These are phyloP conservation scores for Tenualosa ilisha DNA, from an alignment of 2,797 vertebrate genomes.

Conservation along the genomic window DNA sequence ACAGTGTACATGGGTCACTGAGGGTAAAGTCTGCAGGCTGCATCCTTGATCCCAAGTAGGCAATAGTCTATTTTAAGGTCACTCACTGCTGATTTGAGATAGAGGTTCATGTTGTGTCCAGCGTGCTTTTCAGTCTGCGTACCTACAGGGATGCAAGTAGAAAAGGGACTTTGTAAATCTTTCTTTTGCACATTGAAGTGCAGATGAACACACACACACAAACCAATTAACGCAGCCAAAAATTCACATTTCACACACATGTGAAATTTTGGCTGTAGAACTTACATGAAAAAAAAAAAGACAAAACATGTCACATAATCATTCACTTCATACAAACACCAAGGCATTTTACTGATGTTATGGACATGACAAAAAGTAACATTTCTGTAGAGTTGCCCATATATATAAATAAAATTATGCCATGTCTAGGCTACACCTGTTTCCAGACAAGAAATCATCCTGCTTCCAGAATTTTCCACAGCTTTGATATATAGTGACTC, in stretches of 20 bases:
- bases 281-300: too few species aligned
- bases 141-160: not conserved
- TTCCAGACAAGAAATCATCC: not conserved
- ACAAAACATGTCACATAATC: too few species aligned
- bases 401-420: not conserved
- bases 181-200: too few species aligned
- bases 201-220: too few species aligned
- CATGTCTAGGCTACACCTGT: not conserved
- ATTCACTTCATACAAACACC: too few species aligned
- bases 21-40: not conserved
- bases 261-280: too few species aligned
- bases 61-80: not conserved
- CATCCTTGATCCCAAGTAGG: not conserved
- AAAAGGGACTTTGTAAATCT: too few species aligned
- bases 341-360: too few species aligned
- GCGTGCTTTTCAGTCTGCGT: not conserved
- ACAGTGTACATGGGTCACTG: not conserved
- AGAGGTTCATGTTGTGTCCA: not conserved
- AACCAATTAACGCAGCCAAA: too few species aligned
- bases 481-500: not conserved
- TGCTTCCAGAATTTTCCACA: not conserved
- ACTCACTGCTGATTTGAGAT: not conserved
- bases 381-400: too few species aligned
- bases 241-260: too few species aligned
- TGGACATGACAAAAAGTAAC: too few species aligned